Base-by-base conservation (phyloP, 2,797 vertebrate genomes). In the Pogonophryne albipinna region DNA sequence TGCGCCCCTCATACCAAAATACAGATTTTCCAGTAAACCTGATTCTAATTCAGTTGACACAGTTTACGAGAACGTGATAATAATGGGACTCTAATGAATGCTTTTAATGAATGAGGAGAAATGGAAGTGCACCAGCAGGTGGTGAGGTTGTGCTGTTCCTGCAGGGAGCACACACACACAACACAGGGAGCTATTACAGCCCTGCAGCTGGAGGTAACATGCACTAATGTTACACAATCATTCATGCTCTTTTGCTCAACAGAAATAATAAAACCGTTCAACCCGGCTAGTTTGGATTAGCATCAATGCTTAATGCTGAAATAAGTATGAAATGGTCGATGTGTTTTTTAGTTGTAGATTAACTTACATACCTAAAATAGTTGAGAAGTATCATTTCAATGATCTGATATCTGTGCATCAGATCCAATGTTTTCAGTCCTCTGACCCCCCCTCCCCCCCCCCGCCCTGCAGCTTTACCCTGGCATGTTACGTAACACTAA, bases 401-500 rank as follows among this genome's bases (percentile, higher is more conserved):
- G 34, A 38, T 38, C 7, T 38, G 34, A 38, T 9, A 38, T 38
- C 34, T 75, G 41, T 65, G 41, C 50, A 56, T 58, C 56, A 57
- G 56, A 57, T 47, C 2, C 23, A 19, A 8, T 38, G n/a, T 44
- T 38, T 31, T 17, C 51, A 45, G 42, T 46, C 52, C 56, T 14
- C 44, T 34, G 3, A 0, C 64, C 20, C 64, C 31, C 16, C 23
- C 20, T 60, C 31, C 16, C 20, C 64, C 31, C 16, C 27, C n/a
- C 41, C 50, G 42, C 13, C 42, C 68, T 27, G 62, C 31, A 44
- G 2, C 8, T 23, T 52, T 55, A 19, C 58, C 53, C 52, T 23
- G 49, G 49, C 44, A 66, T 71, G 81, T 91, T 90, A 90, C 62
- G 74, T 88, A 91, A 93, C 80, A 69, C 51, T 89, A 89, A 92